Conservation (phyloP, 2,113 vertebrate genomes). For the Chaetodon auriga region DNA sequence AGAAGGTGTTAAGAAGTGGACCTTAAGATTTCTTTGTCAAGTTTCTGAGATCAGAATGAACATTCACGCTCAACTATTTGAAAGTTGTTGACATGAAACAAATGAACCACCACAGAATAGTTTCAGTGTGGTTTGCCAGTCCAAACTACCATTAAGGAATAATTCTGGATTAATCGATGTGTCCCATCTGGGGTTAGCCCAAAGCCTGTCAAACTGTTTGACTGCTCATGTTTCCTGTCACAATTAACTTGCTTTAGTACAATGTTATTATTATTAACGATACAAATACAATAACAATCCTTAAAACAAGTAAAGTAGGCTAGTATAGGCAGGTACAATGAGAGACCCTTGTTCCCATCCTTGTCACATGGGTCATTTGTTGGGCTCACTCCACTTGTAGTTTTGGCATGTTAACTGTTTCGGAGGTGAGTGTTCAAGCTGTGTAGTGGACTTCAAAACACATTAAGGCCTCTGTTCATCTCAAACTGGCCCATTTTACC, state of each 20-base stretch:
- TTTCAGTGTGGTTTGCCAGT: background rate
- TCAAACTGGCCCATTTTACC: conserved; percentile 12
- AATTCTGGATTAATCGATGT: background rate
- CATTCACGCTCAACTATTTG: background rate
- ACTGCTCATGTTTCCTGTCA: too few species aligned
- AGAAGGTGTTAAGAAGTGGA: background rate
- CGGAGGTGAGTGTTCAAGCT: conserved; percentile 4
- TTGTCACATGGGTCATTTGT: background rate
- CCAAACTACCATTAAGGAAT: background rate
- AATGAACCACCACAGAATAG: background rate
- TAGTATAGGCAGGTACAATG: background rate
- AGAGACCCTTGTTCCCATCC: background rate
- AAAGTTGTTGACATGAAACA: background rate
- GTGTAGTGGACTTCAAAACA: conserved; percentile 33
- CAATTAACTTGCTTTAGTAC: background rate
- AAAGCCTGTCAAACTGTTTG: too few species aligned
- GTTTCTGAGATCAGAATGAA: background rate
- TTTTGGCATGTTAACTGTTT: conserved; percentile 1
- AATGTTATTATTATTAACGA: background rate
- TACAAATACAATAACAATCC: background rate
- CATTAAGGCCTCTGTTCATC: conserved; percentile 43
- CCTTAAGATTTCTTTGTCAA: background rate
- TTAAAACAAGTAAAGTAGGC: background rate
- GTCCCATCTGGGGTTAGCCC: too few species aligned
- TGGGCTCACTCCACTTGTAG: background rate